These are phyloP conservation scores for Ips typographus DNA, from an alignment of 1,140 invertebrate genomes.

Conservation along the genomic window DNA sequence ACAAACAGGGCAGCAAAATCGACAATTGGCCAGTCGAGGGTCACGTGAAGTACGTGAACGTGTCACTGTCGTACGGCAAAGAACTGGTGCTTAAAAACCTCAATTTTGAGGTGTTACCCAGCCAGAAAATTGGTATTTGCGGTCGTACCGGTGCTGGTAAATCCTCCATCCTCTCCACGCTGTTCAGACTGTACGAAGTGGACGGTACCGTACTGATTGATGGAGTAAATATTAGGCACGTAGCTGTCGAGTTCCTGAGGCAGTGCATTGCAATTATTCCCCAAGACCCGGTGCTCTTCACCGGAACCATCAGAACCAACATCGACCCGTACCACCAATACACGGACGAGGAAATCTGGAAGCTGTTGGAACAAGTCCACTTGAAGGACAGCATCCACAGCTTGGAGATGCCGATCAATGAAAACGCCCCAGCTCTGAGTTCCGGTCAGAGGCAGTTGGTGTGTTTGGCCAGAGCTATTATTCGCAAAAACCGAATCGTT, in stretches of 20 bases:
- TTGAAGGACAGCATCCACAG: conserved; percentile 42
- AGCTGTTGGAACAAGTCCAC: conserved; percentile 48
- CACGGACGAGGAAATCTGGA: conserved; percentile 54
- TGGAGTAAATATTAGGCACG: conserved; percentile 49
- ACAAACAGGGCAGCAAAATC: conserved; percentile 47
- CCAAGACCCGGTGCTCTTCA: conserved; percentile 63
- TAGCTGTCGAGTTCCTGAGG: conserved; percentile 63
- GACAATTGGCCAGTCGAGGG: conserved; percentile 52
- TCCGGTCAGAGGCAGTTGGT: conserved; percentile 79
- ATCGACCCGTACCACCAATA: conserved; percentile 59
- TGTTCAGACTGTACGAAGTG: conserved; percentile 71
- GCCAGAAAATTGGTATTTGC: conserved; percentile 59
- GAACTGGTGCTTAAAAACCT: conserved; percentile 67
- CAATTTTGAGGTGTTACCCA: conserved; percentile 61
- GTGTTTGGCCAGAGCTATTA: conserved; percentile 74
- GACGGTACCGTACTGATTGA: conserved; percentile 27
- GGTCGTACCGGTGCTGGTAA: conserved; percentile 64
- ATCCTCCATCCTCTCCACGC: conserved; percentile 71
- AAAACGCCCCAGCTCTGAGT: conserved; percentile 72
- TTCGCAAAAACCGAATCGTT: conserved; percentile 73
- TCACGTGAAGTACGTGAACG: conserved; percentile 56
- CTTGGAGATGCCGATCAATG: conserved; percentile 55
- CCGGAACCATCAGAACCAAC: conserved; percentile 59
- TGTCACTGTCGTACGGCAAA: conserved; percentile 68
- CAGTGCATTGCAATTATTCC: conserved; percentile 67